Evolutionary conservation across 2,113 vertebrate species (phyloP).

Genomic region (Ictidomys tridecemlineatus): DNA sequence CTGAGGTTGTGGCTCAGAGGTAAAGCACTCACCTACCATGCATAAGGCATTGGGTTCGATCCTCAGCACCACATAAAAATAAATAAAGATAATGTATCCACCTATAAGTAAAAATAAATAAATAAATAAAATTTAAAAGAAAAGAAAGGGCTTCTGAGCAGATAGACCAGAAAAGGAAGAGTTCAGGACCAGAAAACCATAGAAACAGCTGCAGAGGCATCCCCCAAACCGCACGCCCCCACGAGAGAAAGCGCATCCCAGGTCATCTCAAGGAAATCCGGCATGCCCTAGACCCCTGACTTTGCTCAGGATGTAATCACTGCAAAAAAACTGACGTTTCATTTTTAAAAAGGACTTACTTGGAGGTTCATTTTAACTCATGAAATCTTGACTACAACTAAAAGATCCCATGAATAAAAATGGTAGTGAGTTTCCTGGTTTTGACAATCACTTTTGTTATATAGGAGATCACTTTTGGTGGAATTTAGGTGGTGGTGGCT

Average conservation of each 20-base stretch:
- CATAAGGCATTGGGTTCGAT: no score
- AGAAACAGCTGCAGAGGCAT: not conserved
- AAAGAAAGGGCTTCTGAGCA: not conserved
- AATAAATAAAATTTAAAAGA: no score
- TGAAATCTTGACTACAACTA: not conserved
- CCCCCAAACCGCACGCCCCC: not conserved
- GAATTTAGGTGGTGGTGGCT: not conserved
- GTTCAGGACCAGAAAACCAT: not conserved
- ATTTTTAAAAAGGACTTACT: not conserved
- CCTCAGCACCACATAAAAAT: no score
- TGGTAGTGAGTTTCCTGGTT: not conserved
- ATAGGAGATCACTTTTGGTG: not conserved
- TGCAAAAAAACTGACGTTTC: not conserved
- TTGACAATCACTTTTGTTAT: not conserved
- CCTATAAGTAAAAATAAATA: no score
- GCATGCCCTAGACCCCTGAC: not conserved
- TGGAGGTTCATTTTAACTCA: conserved; percentile 8
- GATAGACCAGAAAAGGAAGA: not conserved
- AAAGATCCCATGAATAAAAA: not conserved
- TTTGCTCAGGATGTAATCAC: not conserved
- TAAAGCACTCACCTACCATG: no score
- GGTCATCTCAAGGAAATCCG: not conserved
- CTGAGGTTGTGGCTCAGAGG: no score
- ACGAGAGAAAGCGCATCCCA: not conserved
- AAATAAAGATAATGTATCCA: no score